phyloP scores from a whole-genome alignment of 1,140 invertebrate genomes.

The Phymorhynchus buccinoides region DNA sequence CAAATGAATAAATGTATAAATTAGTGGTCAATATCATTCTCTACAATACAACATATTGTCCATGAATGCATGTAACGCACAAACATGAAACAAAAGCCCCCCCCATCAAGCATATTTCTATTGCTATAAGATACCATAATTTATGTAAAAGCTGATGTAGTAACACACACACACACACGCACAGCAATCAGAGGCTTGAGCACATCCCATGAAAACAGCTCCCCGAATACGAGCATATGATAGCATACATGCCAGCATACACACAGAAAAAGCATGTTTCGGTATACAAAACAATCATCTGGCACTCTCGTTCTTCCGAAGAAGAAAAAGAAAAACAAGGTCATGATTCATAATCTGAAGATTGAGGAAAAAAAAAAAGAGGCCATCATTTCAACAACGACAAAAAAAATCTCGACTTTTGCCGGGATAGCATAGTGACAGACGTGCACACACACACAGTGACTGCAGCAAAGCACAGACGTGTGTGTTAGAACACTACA shows the following conservation, averaged over 20 bases:
- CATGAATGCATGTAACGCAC: neutral
- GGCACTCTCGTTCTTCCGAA: neutral
- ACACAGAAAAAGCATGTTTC: neutral
- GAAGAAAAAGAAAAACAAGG: neutral
- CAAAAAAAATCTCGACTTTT: neutral
- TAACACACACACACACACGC: neutral
- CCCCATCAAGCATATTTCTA: neutral
- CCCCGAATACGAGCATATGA: neutral
- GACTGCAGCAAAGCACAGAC: neutral
- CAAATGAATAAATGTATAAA: no score
- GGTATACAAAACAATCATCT: neutral
- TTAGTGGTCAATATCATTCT: neutral
- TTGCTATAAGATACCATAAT: neutral
- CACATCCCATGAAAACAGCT: neutral
- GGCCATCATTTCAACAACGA: no score
- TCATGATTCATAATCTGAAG: neutral
- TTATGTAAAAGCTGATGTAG: neutral
- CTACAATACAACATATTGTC: neutral
- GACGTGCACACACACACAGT: neutral
- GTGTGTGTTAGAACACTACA: neutral
- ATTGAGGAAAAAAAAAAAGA: neutral
- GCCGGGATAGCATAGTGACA: neutral
- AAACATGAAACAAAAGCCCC: neutral
- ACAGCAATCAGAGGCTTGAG: neutral
- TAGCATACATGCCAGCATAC: neutral